A percentile compares a stretch with the other conserved stretches of the same genome.
phyloP scores from a whole-genome alignment of 2,888 invertebrate genomes.

The Timandra comae region DNA sequence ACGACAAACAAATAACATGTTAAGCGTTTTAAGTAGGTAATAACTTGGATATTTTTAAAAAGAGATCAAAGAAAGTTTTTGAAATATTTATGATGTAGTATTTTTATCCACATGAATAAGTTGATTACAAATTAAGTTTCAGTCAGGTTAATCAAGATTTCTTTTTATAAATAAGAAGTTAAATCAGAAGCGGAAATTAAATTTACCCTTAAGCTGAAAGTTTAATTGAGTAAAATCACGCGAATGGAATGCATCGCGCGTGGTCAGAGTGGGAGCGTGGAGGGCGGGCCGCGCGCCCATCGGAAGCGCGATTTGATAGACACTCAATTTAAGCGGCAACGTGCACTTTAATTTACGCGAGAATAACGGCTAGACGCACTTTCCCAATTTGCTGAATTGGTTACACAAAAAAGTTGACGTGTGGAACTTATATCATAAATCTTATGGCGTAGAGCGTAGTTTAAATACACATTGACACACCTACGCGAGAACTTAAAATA shows the following conservation, averaged over 20 bases:
- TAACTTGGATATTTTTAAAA: conserved; percentile 1
- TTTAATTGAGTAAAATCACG: conserved; percentile 67
- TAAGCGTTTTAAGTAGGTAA: neutral
- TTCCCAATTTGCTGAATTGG: no score
- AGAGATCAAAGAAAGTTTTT: no score
- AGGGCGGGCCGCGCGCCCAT: conserved; percentile 20
- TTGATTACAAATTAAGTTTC: neutral
- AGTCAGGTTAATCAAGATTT: neutral
- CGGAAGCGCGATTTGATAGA: conserved; percentile 44
- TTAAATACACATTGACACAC: no score
- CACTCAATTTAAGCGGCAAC: conserved; percentile 45
- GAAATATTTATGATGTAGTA: no score
- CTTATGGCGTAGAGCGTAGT: no score
- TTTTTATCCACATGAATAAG: no score
- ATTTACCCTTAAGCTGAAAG: conserved; percentile 64
- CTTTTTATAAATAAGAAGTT: no score
- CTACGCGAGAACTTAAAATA: no score
- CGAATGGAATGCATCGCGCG: conserved; percentile 40
- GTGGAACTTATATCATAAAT: no score
- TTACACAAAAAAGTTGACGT: no score
- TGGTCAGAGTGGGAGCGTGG: conserved; percentile 18
- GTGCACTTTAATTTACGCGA: conserved; percentile 40
- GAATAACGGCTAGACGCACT: no score
- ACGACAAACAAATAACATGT: no score
- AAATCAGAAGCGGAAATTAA: conserved; percentile 73